phyloP scores from a whole-genome alignment of 2,113 vertebrate genomes.

The Argyrosomus japonicus region DNA sequence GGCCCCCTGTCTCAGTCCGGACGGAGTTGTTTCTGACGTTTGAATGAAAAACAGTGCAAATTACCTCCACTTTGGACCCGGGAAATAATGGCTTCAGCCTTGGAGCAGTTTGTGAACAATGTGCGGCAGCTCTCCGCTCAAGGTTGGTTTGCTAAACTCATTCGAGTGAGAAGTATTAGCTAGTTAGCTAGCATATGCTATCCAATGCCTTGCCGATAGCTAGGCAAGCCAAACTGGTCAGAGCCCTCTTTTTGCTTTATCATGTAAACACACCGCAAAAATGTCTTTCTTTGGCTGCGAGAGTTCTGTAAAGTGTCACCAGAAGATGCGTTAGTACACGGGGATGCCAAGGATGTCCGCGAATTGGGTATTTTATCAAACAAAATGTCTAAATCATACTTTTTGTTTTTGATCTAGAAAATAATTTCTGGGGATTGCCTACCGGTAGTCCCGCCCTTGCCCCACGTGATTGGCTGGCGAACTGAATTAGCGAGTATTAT shows the following conservation, averaged over 20 bases:
- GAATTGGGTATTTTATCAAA: not conserved
- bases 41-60: conserved; percentile 86
- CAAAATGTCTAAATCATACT: conserved; percentile 68
- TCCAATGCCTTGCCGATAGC: conserved; percentile 78
- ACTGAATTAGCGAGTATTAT: conserved; percentile 46
- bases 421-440: conserved; percentile 76
- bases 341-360: not conserved
- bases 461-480: conserved; percentile 64
- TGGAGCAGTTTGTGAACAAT: conserved; percentile 99
- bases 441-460: conserved; percentile 75
- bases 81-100: conserved; percentile 95
- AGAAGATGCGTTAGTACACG: not conserved
- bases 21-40: conserved; percentile 83
- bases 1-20: conserved; percentile 81
- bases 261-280: conserved; percentile 81
- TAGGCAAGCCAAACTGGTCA: conserved; percentile 66
- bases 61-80: conserved; percentile 77
- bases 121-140: conserved; percentile 98
- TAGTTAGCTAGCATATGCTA: conserved; percentile 78
- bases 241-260: conserved; percentile 82
- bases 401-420: conserved; percentile 80
- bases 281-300: conserved; percentile 28
- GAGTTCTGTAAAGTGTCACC: conserved; percentile 57
- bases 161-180: conserved; percentile 68
- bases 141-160: conserved; percentile 85